Conservation (phyloP, 2,113 vertebrate species). For the Hepsetus odoe region DNA sequence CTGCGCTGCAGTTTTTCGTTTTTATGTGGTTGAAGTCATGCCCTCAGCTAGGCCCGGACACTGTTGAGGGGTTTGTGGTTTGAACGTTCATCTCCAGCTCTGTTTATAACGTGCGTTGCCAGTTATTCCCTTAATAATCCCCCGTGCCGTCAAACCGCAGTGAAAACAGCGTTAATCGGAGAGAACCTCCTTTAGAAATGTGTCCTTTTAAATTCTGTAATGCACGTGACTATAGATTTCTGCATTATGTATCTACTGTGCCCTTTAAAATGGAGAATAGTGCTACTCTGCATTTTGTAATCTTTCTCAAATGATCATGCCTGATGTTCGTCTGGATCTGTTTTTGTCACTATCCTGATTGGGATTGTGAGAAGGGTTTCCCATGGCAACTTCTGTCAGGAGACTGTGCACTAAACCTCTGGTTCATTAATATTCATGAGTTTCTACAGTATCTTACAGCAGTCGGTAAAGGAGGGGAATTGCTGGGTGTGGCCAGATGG, state of each 20-base stretch:
- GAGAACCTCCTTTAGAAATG: background rate
- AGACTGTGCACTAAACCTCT: slow-evolving; percentile 40
- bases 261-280: background rate
- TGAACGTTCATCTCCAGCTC: slow-evolving; percentile 19
- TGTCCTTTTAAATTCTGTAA: background rate
- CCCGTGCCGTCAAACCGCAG: background rate
- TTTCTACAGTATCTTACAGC: slow-evolving; percentile 16
- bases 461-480: slow-evolving; percentile 5
- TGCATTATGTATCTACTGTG: background rate
- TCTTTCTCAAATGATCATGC: too few species aligned
- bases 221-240: background rate
- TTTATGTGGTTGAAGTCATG: background rate
- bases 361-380: slow-evolving; percentile 36
- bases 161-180: background rate
- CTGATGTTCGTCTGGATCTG: background rate
- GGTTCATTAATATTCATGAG: slow-evolving; percentile 53
- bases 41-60: background rate
- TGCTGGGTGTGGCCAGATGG: slow-evolving; percentile 42
- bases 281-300: background rate
- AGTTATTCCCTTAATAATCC: background rate
- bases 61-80: background rate
- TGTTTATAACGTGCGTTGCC: background rate
- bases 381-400: slow-evolving; percentile 49
- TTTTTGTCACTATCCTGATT: slow-evolving; percentile 6
- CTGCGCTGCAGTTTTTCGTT: background rate